phyloP scores from a whole-genome alignment of 2,888 invertebrate species.

The Drosophila atroscutellata region DNA sequence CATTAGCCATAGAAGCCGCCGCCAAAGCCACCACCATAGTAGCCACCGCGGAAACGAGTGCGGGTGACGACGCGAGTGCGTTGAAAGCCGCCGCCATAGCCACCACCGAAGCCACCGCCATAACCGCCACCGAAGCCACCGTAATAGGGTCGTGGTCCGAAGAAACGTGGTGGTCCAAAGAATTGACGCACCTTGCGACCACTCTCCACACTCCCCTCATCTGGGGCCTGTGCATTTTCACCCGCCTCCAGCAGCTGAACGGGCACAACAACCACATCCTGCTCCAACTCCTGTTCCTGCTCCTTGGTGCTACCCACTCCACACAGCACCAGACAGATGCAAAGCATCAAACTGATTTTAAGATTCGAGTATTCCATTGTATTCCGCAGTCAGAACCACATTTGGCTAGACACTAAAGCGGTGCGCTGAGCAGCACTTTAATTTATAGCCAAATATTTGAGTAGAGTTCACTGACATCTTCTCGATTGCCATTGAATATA shows the following conservation, averaged over 20 bases:
- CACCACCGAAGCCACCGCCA: conserved; percentile 57
- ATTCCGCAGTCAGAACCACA: conserved; percentile 20
- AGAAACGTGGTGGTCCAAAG: conserved; percentile 67
- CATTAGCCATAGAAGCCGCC: conserved; percentile 61
- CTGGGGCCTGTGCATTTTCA: conserved; percentile 52
- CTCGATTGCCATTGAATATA: conserved; percentile 61
- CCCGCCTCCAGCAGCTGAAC: conserved; percentile 33
- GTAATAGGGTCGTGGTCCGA: conserved; percentile 57
- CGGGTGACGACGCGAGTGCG: conserved; percentile 8
- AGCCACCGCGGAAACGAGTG: conserved; percentile 8
- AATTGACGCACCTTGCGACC: conserved; percentile 70
- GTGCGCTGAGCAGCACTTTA: conserved; percentile 18
- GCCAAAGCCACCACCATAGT: conserved; percentile 25
- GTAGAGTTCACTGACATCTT: conserved; percentile 56
- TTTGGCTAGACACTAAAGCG: conserved; percentile 51
- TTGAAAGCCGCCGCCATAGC: conserved; percentile 38
- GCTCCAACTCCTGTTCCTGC: neutral
- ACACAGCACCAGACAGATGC: conserved; percentile 35
- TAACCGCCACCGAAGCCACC: conserved; percentile 44
- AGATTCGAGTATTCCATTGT: conserved; percentile 48
- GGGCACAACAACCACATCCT: neutral
- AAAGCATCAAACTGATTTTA: conserved; percentile 33
- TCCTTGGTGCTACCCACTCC: conserved; percentile 12
- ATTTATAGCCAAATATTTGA: conserved; percentile 64
- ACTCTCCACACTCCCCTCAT: conserved; percentile 20